A percentile compares a stretch with the other conserved stretches of the same genome.
Evolutionary conservation across 2,797 vertebrate genomes (phyloP).

Genomic region (Brachymystax lenok): DNA sequence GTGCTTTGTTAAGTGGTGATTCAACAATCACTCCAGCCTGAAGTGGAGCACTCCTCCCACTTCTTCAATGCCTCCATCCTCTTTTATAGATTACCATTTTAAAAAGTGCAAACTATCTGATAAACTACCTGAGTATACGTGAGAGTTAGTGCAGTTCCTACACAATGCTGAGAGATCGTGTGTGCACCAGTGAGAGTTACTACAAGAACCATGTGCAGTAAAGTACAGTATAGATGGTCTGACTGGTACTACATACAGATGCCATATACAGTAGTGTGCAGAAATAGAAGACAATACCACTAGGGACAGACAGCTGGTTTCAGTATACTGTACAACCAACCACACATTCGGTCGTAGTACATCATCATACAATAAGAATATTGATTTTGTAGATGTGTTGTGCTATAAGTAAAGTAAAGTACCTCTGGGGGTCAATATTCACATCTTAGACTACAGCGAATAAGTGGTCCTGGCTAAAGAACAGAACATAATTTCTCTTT

Average conservation of each 20-base stretch:
- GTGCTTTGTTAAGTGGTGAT: slow-evolving; percentile 28
- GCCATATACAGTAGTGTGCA: neutral
- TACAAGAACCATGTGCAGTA: neutral
- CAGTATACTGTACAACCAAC: neutral
- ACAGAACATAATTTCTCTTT: slow-evolving; percentile 26
- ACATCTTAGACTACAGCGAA: slow-evolving; percentile 38
- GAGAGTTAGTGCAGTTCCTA: slow-evolving; percentile 64
- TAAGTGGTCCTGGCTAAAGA: slow-evolving; percentile 12
- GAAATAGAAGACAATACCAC: neutral
- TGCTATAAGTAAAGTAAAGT: slow-evolving; percentile 31
- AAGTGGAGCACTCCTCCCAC: slow-evolving; percentile 14
- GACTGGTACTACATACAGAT: neutral
- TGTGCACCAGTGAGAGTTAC: slow-evolving; percentile 7
- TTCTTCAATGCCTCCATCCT: slow-evolving; percentile 30
- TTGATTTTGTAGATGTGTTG: slow-evolving; percentile 9
- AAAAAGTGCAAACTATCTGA: slow-evolving; percentile 75
- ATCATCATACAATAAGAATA: neutral
- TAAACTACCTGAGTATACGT: slow-evolving; percentile 74
- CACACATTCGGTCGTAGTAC: neutral
- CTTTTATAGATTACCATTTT: slow-evolving; percentile 42
- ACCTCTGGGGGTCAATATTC: slow-evolving; percentile 42
- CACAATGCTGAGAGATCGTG: slow-evolving; percentile 7
- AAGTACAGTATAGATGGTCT: neutral
- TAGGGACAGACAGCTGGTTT: neutral
- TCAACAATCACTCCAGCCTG: slow-evolving; percentile 46